phyloP scores from a whole-genome alignment of 1,140 invertebrate species.

The Drosophila albomicans region DNA sequence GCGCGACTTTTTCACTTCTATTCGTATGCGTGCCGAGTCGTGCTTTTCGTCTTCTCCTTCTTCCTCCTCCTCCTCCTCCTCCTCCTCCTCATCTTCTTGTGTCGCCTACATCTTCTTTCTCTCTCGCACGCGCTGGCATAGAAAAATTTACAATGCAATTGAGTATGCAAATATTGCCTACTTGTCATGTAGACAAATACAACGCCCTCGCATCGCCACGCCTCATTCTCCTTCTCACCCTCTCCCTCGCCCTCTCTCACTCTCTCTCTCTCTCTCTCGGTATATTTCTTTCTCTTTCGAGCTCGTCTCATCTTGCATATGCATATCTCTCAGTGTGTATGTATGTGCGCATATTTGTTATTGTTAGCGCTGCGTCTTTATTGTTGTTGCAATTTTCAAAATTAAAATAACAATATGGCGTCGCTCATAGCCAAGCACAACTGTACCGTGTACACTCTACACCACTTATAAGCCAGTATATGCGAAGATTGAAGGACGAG shows the following conservation, averaged over 20 bases:
- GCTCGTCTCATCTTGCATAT: conserved; percentile 38
- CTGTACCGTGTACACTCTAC: conserved; percentile 37
- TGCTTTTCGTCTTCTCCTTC: conserved; percentile 6
- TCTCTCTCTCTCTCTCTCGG: background rate
- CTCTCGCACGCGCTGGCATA: conserved; percentile 55
- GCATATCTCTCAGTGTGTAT: conserved; percentile 16
- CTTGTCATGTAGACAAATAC: conserved; percentile 81
- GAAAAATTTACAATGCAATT: conserved; percentile 84
- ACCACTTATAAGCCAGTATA: background rate
- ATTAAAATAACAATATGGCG: conserved; percentile 78
- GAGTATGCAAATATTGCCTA: conserved; percentile 84
- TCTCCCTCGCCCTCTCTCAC: background rate
- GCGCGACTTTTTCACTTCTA: conserved; percentile 66
- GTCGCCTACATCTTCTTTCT: conserved; percentile 17
- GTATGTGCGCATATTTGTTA: conserved; percentile 53
- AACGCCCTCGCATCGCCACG: conserved; percentile 28
- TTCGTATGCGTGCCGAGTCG: conserved; percentile 44
- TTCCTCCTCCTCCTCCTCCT: background rate
- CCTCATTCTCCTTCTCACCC: background rate
- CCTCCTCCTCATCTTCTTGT: background rate
- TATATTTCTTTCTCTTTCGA: background rate
- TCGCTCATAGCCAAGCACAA: conserved; percentile 39
- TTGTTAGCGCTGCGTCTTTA: conserved; percentile 60
- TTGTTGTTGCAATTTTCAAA: conserved; percentile 81
- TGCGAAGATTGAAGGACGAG: background rate